Base-by-base conservation (phyloP, 2,797 vertebrate species). In the Mormyrops attenuatus region DNA sequence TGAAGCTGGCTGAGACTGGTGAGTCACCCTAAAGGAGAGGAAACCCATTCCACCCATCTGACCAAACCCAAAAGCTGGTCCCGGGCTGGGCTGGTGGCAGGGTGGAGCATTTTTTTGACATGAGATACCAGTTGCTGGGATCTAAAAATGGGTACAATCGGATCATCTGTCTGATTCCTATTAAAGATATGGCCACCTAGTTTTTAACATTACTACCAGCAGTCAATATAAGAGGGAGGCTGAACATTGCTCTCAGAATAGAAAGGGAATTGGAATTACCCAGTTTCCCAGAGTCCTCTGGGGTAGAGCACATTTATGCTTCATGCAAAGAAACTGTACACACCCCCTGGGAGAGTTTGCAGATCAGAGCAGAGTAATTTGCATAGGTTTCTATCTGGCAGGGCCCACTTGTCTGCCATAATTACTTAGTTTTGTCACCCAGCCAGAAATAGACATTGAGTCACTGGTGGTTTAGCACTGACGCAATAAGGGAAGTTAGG, bases 1-100 rank as follows among this genome's bases (percentile, higher is more conserved):
- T 99, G 93, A 97, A 96, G 94, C 94, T 99, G 89, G 96, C 98
- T 0, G 98, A 99, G 91, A 96, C 97, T 94, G 99, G 99, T 99
- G 93, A 96, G 96, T 90, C 22, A 9, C 17, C 86, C 85, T 90
- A 49, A 41, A 82, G 38, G 77, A 7, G 41, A 47, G 38, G 41
- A 13, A 82, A 20, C 38, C 77, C 80, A 26, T 22, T 22, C 80
- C 41, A 22, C n/a, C 41, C 20, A 0, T 50, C 80, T 50, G 80
- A 22, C 47, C 30, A 85, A 17, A 47, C 73, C 73, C 38, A 20
- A 77, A 77, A 41, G 38, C 38, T 44, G 73, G 38, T 77, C 73
- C 73, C 2, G 34, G 69, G 34, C 13, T 20, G 34, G 38, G 15
- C 38, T 0, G 2, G 69, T 20, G 5, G 41, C 34, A 38, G 34